Percentiles rank a stretch among this genome's conserved stretches.
Conservation (phyloP, 2,888 invertebrate species). For the Geotrupes spiniger region DNA sequence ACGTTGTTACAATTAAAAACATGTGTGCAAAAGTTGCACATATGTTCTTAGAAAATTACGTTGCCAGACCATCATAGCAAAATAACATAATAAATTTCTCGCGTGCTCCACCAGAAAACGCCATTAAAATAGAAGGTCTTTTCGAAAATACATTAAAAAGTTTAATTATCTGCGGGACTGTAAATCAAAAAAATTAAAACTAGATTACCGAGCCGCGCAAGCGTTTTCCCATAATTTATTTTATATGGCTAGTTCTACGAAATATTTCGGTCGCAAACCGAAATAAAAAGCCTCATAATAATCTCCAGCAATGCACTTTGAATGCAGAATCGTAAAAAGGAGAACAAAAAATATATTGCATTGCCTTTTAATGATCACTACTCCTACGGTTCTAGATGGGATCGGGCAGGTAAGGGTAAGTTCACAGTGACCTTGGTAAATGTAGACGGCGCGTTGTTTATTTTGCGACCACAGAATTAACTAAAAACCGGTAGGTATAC, state of each 20-base stretch:
- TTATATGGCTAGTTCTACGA: slow-evolving; percentile 13
- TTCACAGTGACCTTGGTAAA: neutral
- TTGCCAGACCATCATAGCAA: no score
- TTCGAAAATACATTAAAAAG: neutral
- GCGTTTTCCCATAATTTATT: slow-evolving; percentile 16
- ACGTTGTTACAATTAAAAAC: no score
- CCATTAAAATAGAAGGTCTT: no score
- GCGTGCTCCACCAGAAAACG: no score
- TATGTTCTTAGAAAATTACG: no score
- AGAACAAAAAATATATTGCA: slow-evolving; percentile 37
- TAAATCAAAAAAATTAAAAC: slow-evolving; percentile 8
- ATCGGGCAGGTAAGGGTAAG: slow-evolving; percentile 18
- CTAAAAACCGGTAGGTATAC: no score
- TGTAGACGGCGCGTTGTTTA: neutral
- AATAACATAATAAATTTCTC: no score
- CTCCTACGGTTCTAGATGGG: slow-evolving; percentile 29
- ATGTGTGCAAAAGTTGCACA: no score
- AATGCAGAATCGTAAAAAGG: slow-evolving; percentile 24
- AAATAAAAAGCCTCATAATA: slow-evolving; percentile 20
- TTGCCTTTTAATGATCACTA: slow-evolving; percentile 39
- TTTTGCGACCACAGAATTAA: slow-evolving; percentile 1
- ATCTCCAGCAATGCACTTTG: slow-evolving; percentile 20
- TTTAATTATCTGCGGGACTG: slow-evolving; percentile 1
- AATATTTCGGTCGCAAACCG: slow-evolving; percentile 5
- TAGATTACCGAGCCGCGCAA: slow-evolving; percentile 1